Base-by-base conservation (phyloP, 2,888 invertebrate genomes). In the Watsonalla cultraria region DNA sequence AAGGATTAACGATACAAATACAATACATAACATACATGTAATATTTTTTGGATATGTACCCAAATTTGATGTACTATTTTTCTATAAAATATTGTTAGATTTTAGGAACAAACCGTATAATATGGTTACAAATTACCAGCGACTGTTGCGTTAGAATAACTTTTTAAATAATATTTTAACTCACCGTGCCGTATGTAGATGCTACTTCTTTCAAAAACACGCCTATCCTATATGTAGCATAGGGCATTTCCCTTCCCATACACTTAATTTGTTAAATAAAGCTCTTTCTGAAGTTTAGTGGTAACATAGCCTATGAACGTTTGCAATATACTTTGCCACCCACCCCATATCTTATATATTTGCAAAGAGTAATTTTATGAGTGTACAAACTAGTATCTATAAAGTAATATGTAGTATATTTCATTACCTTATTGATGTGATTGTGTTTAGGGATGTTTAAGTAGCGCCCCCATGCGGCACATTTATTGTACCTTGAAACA, bases 91-190 rank as follows among this genome's bases (percentile, higher is more conserved):
- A 65, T 64, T 64, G 55, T 33, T 69, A 70, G 61, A 49, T 54
- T 55, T 59, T 68, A 68, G 34, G 56, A 64, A n/a, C 45, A 33
- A 59, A 73, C 72, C 70, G 65, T 66, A 42, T 33, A 47, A 52
- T 14, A 68, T 71, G 70, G 66, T 71, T 66, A 55, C 57, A 7
- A 70, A 70, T 72, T 73, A 54, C 55, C 57, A 55, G 59, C 58
- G 55, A 51, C 55, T 52, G 54, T 59, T 56, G 50, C 49, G 13
- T 49, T 37, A 37, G 35, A 48, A 15, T 47, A 35, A 48, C n/a
- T 34, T 37, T 37, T 15, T 15, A 49, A 49, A 14, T 49, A 49
- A 15, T 15, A 49, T 37, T 49, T 37, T 15, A 49, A 15, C 9
- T 35, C 48, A 11, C 35, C 39, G 37, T 37, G 14, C 37, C 24